Evolutionary conservation across 2,113 vertebrate species (phyloP), one percentile per base, ranked within the genome.

Genomic region (Poecile atricapillus): DNA sequence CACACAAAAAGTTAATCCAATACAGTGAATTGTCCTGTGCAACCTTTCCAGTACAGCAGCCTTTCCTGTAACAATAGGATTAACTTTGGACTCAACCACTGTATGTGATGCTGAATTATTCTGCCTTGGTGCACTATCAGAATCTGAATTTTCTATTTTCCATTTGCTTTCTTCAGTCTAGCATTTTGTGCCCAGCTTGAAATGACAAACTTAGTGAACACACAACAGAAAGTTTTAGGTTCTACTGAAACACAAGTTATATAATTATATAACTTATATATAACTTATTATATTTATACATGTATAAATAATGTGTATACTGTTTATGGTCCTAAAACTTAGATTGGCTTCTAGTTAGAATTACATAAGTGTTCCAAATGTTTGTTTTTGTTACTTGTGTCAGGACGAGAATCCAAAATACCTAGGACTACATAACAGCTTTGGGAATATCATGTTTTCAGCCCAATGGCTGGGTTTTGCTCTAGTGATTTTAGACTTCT

Each of bases 391-490:
- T 94, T 95, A 67, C 80, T 94, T 92, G 43, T 79, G 62, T 87
- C 39, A 81, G 53, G 58, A 93, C 35, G 22, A 55, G 63, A 86
- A 74, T 88, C 62, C 94, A 92, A 96, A 97, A 92, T 93, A 92
- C 30, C 49, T 74, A 59, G 33, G 60, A 91, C 71, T 92, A 74
- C n/a, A 33, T 31, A 86, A 81, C n/a, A 80, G 78, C 93, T 95
- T 85, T 80, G 96, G 95, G 97, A 96, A 91, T 96, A 96, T 96
- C 95, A 74, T n/a, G 24, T 95, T 92, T 91, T 92, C 67, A 90
- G 69, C 24, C 71, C 47, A 88, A n/a, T 90, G 74, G 68, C 91
- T 92, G 75, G 10, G 10, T 56, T 78, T 82, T 83, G 49, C 43
- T 67, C 27, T 31, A 46, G 56, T 63, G 82, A 86, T 78, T 95